A percentile compares a stretch with the other conserved stretches of the same genome.
Conservation (phyloP, 2,113 vertebrate genomes). For the Corythoichthys intestinalis region DNA sequence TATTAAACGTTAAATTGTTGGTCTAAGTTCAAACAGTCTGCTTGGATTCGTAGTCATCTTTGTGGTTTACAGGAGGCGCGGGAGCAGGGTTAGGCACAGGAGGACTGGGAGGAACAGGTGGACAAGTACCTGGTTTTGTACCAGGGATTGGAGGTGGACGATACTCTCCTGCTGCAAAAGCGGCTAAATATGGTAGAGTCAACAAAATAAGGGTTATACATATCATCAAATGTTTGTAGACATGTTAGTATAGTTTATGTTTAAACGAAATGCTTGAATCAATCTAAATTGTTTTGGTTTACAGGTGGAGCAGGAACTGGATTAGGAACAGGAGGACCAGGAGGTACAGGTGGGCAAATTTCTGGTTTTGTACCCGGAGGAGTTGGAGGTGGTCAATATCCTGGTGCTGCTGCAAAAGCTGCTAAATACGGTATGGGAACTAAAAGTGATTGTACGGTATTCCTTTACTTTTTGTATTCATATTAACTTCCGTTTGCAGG, state of each 20-base stretch:
- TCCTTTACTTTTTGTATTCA: not conserved
- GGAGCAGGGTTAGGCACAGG: conserved; percentile 10
- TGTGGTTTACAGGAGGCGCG: conserved; percentile 5
- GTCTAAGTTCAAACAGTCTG: not conserved
- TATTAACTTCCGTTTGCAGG: not conserved
- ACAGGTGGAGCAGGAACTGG: not conserved
- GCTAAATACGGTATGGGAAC: conserved; percentile 10
- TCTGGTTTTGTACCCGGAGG: conserved; percentile 2
- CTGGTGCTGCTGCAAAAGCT: conserved; percentile 11
- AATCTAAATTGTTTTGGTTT: not conserved
- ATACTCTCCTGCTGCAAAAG: conserved; percentile 7
- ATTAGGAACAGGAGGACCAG: conserved; percentile 1
- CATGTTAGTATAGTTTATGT: not conserved
- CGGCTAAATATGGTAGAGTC: conserved; percentile 7
- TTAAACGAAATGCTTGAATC: not conserved
- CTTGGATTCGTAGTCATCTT: not conserved
- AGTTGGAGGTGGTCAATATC: conserved; percentile 22
- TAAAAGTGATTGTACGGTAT: not conserved
- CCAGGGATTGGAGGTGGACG: not conserved
- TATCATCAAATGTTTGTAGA: not conserved
- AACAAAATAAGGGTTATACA: not conserved
- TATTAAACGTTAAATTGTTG: not conserved
- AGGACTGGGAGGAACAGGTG: conserved; percentile 13
- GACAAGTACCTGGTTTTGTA: not conserved
- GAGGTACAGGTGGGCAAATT: not conserved